phyloP scores from a whole-genome alignment of 2,888 invertebrate genomes.

The Apodemia mormo region DNA sequence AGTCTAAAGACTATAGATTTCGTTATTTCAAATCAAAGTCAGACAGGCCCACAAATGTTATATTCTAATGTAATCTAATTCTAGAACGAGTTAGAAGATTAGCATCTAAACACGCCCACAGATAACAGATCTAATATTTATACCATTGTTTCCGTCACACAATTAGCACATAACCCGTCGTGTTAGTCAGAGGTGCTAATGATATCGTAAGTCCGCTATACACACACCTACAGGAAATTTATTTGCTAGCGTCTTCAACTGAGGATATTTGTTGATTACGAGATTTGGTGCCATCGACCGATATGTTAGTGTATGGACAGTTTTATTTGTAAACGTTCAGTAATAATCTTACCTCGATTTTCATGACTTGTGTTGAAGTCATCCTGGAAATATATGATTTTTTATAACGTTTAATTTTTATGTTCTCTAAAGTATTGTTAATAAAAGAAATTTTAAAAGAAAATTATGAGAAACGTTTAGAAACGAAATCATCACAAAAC shows the following conservation, averaged over 20 bases:
- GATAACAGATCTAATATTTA: not conserved
- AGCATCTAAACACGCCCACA: not conserved
- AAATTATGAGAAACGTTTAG: not conserved
- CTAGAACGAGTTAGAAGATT: not conserved
- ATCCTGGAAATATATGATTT: not conserved
- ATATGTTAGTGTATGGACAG: constrained; percentile 11
- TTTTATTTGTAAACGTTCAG: constrained; percentile 6
- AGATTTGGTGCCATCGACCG: constrained; percentile 9
- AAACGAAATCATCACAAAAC: not conserved
- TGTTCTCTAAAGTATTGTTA: not conserved
- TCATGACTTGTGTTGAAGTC: constrained; percentile 3
- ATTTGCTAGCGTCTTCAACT: not conserved
- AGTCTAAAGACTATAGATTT: no score
- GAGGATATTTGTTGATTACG: constrained; percentile 9
- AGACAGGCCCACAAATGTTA: not conserved
- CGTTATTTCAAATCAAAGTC: not conserved
- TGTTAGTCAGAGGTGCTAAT: not conserved
- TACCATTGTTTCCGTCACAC: constrained; percentile 3
- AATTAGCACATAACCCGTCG: not conserved
- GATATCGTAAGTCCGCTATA: constrained; percentile 10
- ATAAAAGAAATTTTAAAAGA: not conserved
- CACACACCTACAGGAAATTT: constrained; percentile 5
- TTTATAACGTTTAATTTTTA: not conserved
- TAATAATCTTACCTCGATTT: constrained; percentile 1
- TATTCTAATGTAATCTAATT: not conserved